Conservation (phyloP, 2,113 vertebrate genomes). For the Symphodus melops region DNA sequence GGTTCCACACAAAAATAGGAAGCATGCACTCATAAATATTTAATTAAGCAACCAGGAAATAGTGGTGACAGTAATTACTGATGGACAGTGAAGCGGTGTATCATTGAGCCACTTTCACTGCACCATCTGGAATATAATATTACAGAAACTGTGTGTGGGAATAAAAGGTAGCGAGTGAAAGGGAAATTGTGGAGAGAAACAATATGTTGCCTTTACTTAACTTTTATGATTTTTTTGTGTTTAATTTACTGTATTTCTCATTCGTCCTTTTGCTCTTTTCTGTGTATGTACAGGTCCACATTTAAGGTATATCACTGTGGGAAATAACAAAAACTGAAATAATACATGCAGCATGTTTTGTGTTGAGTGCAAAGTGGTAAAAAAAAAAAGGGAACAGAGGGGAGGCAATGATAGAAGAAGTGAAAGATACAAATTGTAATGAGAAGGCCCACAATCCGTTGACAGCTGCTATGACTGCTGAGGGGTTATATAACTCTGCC, state of each 20-base stretch:
- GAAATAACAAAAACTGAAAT: no score
- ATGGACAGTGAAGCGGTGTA: constrained; percentile 36
- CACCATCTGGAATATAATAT: constrained; percentile 30
- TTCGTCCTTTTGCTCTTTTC: no score
- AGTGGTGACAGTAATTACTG: constrained; percentile 59
- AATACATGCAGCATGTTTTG: no score
- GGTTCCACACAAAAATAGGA: constrained; percentile 61
- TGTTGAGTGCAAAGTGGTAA: no score
- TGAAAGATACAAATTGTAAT: no score
- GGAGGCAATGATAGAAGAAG: no score
- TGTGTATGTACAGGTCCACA: no score
- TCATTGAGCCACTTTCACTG: constrained; percentile 9
- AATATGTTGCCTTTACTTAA: not conserved
- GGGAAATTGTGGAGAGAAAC: not conserved
- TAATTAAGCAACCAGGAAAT: constrained; percentile 60
- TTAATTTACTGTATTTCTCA: not conserved
- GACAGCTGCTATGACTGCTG: no score
- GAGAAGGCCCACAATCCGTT: no score
- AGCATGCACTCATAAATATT: constrained; percentile 58
- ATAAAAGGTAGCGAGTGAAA: constrained; percentile 14
- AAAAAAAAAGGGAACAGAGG: no score
- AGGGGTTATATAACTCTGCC: no score
- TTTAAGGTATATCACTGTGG: no score
- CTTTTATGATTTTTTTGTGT: not conserved
- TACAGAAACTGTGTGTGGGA: constrained; percentile 4